Percentiles rank a stretch among this genome's conserved stretches.
Evolutionary conservation across 2,113 vertebrate species (phyloP).

Genomic region (Martes martes): DNA sequence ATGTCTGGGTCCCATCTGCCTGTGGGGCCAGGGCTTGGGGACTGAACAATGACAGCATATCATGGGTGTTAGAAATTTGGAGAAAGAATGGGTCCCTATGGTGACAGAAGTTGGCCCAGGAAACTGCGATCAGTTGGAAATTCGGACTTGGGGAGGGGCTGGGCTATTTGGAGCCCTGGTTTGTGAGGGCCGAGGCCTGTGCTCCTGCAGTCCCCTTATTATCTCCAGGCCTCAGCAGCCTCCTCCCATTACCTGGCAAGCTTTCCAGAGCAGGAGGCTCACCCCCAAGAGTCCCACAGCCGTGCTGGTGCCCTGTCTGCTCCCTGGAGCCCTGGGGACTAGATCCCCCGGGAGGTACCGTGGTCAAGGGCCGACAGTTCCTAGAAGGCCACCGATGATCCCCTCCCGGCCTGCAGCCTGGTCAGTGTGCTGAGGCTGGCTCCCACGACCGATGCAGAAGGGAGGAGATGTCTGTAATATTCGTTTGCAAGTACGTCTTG

Average conservation of each 20-base stretch:
- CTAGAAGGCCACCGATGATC: not conserved
- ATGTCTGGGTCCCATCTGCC: not conserved
- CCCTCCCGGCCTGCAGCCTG: not conserved
- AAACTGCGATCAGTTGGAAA: conserved; percentile 96
- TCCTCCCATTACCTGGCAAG: fast-evolving
- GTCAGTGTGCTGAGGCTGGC: no score
- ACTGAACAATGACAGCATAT: conserved; percentile 73
- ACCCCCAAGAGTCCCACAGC: not conserved
- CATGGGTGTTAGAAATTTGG: conserved; percentile 91
- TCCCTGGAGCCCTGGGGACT: not conserved
- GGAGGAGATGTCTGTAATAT: not conserved
- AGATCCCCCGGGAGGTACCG: no score
- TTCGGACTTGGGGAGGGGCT: conserved; percentile 49
- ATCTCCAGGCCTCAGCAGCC: not conserved
- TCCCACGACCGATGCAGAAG: no score
- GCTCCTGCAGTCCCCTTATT: fast-evolving
- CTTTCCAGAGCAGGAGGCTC: not conserved
- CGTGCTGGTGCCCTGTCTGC: not conserved
- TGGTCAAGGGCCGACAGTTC: not conserved
- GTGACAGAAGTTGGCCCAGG: conserved; percentile 88
- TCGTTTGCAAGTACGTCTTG: not conserved
- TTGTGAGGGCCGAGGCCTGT: not conserved
- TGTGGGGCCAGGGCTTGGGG: conserved; percentile 6
- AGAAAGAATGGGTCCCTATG: conserved; percentile 90
- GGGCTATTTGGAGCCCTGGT: conserved; percentile 16